Evolutionary conservation across 2,113 vertebrate species (phyloP).

Genomic region (Carassius auratus): DNA sequence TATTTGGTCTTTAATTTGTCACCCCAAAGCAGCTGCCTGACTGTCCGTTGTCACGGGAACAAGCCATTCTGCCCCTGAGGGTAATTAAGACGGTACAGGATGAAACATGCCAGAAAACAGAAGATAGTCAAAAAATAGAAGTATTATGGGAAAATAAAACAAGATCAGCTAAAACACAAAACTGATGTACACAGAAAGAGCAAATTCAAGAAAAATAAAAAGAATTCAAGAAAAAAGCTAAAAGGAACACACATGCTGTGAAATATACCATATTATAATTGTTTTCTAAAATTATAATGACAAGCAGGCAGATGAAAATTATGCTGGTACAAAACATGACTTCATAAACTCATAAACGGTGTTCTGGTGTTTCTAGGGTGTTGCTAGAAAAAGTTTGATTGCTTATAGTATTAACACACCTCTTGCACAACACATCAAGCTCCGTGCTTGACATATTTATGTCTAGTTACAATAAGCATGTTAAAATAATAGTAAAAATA

Average conservation of each 20-base stretch:
- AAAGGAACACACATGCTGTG: background rate
- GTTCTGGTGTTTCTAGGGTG: background rate
- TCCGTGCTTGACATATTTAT: background rate
- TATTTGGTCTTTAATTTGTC: conserved; percentile 42
- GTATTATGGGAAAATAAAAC: background rate
- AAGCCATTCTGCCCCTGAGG: conserved; percentile 20
- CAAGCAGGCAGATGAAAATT: too few relatives aligned
- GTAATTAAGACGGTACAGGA: conserved; percentile 36
- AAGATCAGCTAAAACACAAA: background rate
- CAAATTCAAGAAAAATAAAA: background rate
- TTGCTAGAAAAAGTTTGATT: background rate
- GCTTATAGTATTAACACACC: too few relatives aligned
- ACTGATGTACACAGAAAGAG: background rate
- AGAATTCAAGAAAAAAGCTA: background rate
- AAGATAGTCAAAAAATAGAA: background rate
- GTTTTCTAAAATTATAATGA: too few relatives aligned
- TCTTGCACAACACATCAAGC: background rate
- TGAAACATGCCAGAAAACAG: conserved; percentile 1
- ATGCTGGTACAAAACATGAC: background rate
- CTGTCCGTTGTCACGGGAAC: conserved; percentile 35
- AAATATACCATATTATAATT: too few relatives aligned
- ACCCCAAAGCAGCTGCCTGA: conserved; percentile 36
- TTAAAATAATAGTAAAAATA: background rate
- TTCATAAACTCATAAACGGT: background rate
- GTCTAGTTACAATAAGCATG: background rate